Evolutionary conservation across 2,113 vertebrate species (phyloP).

Genomic region (Phycodurus eques): DNA sequence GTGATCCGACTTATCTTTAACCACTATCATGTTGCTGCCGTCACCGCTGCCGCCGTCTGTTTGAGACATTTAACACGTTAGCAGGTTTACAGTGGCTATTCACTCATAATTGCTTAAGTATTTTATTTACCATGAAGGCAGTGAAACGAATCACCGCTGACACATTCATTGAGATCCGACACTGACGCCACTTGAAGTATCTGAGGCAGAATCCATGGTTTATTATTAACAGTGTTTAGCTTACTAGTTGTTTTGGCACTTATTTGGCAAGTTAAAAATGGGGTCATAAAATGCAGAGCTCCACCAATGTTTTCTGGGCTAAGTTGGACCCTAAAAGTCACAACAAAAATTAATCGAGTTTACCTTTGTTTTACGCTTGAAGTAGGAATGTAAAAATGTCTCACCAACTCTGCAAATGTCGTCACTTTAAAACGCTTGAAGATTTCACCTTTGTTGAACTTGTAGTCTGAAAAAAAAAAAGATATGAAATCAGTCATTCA

Average conservation of each 20-base stretch:
- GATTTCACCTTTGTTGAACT: slow-evolving; percentile 91
- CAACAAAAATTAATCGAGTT: background rate
- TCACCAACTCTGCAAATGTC: slow-evolving; percentile 92
- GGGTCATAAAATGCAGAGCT: background rate
- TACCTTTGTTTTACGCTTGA: background rate
- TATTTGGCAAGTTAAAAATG: background rate
- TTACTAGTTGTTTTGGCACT: too few species aligned
- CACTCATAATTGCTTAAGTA: background rate
- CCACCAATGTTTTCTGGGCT: background rate
- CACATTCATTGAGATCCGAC: slow-evolving; percentile 78
- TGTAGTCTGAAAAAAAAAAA: slow-evolving; percentile 79
- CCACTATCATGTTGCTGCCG: slow-evolving; percentile 15
- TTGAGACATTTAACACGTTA: background rate
- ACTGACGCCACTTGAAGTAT: slow-evolving; percentile 88
- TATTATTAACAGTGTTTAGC: background rate
- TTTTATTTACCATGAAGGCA: slow-evolving; percentile 73
- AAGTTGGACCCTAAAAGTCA: background rate
- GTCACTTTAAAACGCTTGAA: slow-evolving; percentile 94
- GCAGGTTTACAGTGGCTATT: background rate
- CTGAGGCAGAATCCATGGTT: slow-evolving; percentile 59
- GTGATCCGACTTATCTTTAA: slow-evolving; percentile 53
- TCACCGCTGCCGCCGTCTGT: background rate
- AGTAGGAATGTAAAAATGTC: background rate
- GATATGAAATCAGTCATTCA: background rate
- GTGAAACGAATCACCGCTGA: slow-evolving; percentile 70